Evolutionary conservation across 2,888 invertebrate genomes (phyloP).

Genomic region (Heliconius erato): DNA sequence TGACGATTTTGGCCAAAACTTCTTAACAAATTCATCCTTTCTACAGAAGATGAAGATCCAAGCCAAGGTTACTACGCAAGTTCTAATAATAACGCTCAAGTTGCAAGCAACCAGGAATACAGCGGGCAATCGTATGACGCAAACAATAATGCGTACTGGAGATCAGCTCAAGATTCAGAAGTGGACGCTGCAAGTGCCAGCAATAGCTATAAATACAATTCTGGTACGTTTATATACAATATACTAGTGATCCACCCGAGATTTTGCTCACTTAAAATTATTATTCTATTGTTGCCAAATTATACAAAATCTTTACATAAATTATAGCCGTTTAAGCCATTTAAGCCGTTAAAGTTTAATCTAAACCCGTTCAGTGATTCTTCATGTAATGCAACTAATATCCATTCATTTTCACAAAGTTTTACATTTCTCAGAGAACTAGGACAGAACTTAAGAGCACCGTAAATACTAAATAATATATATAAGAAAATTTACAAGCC

Average conservation of each 20-base stretch:
- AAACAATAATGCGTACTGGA: slow-evolving; percentile 8
- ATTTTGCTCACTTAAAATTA: not conserved
- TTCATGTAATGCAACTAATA: too few relatives aligned
- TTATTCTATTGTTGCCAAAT: not conserved
- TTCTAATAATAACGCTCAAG: not conserved
- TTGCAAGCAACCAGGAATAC: not conserved
- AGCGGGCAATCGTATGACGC: not conserved
- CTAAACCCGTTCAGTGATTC: too few relatives aligned
- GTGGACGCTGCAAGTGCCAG: not conserved
- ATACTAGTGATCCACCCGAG: not conserved
- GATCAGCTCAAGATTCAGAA: not conserved
- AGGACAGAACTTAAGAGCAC: too few relatives aligned
- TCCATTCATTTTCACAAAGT: too few relatives aligned
- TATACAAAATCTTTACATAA: too few relatives aligned
- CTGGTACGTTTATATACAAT: not conserved
- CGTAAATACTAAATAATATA: too few relatives aligned
- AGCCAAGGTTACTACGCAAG: not conserved
- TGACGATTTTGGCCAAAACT: not conserved
- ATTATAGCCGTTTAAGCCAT: too few relatives aligned
- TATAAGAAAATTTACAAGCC: too few relatives aligned
- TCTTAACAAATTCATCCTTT: not conserved
- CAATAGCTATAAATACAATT: not conserved
- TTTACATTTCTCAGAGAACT: too few relatives aligned
- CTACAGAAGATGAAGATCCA: slow-evolving; percentile 7
- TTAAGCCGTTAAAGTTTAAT: too few relatives aligned